Base-by-base conservation (phyloP, 2,888 invertebrate species). In the Mystacides longicornis region DNA sequence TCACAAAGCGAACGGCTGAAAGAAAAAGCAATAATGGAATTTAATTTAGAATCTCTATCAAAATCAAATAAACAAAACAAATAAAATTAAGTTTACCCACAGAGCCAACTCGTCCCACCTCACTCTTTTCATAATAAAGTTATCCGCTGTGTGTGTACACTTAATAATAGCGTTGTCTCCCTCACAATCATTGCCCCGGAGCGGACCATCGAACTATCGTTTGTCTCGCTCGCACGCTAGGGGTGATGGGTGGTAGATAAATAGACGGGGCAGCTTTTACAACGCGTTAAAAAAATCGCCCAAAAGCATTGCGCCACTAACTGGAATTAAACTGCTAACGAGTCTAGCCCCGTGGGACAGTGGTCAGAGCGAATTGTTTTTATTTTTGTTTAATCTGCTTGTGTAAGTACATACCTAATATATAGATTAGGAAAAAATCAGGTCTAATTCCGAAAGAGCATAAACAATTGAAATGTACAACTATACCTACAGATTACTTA, bases 201-300 rank as follows among this genome's bases (percentile, higher is more conserved):
- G 3, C 9, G 22, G 37, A 5, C 9, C 21, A 21, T 37, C 19
- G 3, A 20, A 45, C 16, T 5, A 22, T 21, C 14, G 9, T 11
- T 3, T n/a, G 20, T 56, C 56, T 18, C 21, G 45, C 45, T 51
- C 49, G 21, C 27, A 7, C 51, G 16, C 20, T 27, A 20, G 46
- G 52, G 52, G 52, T 46, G 21, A 7, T 23, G 18, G 7, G 42
- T 42, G 19, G 37, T 22, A 43, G 49, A 45, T 19, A 19, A 45
- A 21, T 27, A 37, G 54, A 49, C 37, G 46, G 56, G 50, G 49
- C 43, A 56, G 50, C 52, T 56, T 53, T 56, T 52, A 56, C 56
- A 56, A 52, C 56, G 56, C 51, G 56, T 52, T 56, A 52, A 56
- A 56, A 56, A 56, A 56, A 56, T 56, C 52, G 51, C 55, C 51